Base-by-base conservation (phyloP, 2,113 vertebrate genomes). In the Colinus virginianus region DNA sequence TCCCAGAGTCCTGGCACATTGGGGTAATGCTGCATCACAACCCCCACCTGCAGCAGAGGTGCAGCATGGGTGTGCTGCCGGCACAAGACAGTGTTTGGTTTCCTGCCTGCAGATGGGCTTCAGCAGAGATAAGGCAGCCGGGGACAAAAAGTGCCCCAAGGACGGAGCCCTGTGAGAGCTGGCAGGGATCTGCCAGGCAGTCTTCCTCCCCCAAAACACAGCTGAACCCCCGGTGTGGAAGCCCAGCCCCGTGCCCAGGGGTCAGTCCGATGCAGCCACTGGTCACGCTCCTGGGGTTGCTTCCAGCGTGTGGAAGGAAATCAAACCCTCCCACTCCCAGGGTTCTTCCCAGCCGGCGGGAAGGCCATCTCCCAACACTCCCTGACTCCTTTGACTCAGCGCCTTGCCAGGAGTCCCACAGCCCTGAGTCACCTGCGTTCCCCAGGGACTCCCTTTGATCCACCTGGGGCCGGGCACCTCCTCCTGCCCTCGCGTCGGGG, bases 391-490 rank as follows among this genome's bases (percentile, higher is more conserved):
- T 92, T 95, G 93, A 96, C 93, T 95, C 94, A 95, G 84, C 36
- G 17, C 62, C 74, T 89, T 16, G n/a, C 70, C 32, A 63, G 87
- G 94, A 96, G 92, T 92, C 92, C 70, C 90, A 63, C 53, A 92
- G 94, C 74, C 10, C 0, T 94, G 96, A 93, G 78, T 95, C 96
- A 94, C 49, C 4, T 46, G 23, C 9, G 0, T 87, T 94, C 84
- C 88, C 84, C 86, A 42, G 53, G 92, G 92, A 90, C 55, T 93
- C 48, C 53, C 94, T 94, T 96, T 94, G 94, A 94, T 96, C 95
- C 67, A 76, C 84, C 94, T 86, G 77, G 74, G 62, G 77, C 64
- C 2, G 6, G 92, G 91, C 93, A 90, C 56, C 80, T 94, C 80
- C 87, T 49, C 43, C 32, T 67, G 61, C 51, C 20, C 66, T 75